Conservation (phyloP, 2,888 invertebrate genomes). For the Hydroisotoma schaefferi region DNA sequence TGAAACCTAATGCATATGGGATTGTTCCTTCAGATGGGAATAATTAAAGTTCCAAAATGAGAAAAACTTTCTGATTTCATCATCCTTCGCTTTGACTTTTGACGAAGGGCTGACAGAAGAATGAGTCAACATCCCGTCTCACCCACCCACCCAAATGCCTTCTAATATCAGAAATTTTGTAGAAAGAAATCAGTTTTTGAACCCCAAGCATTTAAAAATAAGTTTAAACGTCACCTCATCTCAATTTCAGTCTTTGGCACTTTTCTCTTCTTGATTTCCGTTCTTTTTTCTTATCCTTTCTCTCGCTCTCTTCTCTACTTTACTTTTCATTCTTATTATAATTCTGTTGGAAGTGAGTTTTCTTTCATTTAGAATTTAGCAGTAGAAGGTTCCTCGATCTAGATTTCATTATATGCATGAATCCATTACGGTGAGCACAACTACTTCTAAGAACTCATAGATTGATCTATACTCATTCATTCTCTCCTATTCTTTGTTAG, state of each 20-base stretch:
- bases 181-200: slow-evolving; percentile 4
- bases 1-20: too few relatives aligned
- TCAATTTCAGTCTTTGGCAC: slow-evolving; percentile 14
- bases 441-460: neutral
- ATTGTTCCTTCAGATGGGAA: slow-evolving; percentile 11
- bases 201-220: slow-evolving; percentile 1
- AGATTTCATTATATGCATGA: slow-evolving; percentile 12
- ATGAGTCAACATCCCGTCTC: neutral
- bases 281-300: slow-evolving; percentile 4
- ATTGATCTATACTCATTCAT: slow-evolving; percentile 5
- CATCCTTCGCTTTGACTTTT: slow-evolving; percentile 14
- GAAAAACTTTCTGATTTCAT: slow-evolving; percentile 20
- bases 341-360: slow-evolving; percentile 13
- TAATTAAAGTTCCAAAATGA: slow-evolving; percentile 25
- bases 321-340: slow-evolving; percentile 21
- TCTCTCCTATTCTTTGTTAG: neutral
- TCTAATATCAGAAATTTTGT: neutral
- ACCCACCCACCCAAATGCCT: neutral
- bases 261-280: slow-evolving; percentile 6
- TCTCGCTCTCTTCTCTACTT: neutral
- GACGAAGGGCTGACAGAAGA: slow-evolving; percentile 12
- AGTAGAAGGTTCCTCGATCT: neutral
- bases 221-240: slow-evolving; percentile 10
- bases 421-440: slow-evolving; percentile 1
- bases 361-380: slow-evolving; percentile 13